These are phyloP conservation scores for Taurulus bubalis DNA, from an alignment of 2,113 vertebrate genomes.

Conservation along the genomic window DNA sequence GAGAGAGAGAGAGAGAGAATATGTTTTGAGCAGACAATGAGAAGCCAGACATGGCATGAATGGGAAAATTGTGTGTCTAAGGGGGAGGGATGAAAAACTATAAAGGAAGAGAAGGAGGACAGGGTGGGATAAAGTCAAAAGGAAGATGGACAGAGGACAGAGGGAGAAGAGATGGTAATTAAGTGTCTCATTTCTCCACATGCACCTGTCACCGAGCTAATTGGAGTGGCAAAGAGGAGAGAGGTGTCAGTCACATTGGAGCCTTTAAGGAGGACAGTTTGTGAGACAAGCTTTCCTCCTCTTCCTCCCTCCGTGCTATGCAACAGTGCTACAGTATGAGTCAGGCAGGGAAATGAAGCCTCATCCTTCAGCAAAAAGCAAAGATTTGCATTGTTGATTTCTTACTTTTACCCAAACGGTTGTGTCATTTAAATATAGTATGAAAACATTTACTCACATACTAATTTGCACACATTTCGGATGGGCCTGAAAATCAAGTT, in stretches of 20 bases:
- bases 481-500: constrained; percentile 35
- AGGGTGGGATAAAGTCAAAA: constrained; percentile 44
- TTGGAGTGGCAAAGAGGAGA: constrained; percentile 68
- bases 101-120: neutral
- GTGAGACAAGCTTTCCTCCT: constrained; percentile 25
- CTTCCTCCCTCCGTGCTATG: neutral
- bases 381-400: neutral
- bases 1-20: neutral
- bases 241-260: constrained; percentile 67
- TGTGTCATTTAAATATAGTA: constrained; percentile 36
- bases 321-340: constrained; percentile 14
- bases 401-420: neutral
- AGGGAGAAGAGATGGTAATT: constrained; percentile 62
- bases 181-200: constrained; percentile 67
- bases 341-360: constrained; percentile 4
- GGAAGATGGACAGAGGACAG: constrained; percentile 42
- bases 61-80: neutral
- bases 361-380: neutral
- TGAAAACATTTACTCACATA: constrained; percentile 36
- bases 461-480: constrained; percentile 35
- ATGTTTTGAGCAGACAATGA: constrained; percentile 32
- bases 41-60: constrained; percentile 32
- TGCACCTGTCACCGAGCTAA: constrained; percentile 75
- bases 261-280: constrained; percentile 48
- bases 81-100: constrained; percentile 15